Percentiles rank a stretch among this genome's conserved stretches.
These are phyloP conservation scores for Muscidifurax raptorellus DNA, from an alignment of 1,140 invertebrate genomes.

Conservation along the genomic window DNA sequence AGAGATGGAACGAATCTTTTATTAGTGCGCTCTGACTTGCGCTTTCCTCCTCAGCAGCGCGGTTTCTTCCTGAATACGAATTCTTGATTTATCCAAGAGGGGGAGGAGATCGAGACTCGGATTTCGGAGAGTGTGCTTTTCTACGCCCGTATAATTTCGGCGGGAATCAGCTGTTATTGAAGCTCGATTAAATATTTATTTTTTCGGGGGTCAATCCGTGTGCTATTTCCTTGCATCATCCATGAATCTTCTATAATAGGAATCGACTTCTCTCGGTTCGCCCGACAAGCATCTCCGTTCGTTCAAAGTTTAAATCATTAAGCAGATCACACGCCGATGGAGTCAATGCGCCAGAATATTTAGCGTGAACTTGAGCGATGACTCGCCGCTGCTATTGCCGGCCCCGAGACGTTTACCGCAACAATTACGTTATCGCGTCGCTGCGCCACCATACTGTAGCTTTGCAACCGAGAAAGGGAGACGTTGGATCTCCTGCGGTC, in stretches of 20 bases:
- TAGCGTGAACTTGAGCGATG: conserved; percentile 14
- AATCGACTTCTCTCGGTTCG: too few species aligned
- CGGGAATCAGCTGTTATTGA: neutral
- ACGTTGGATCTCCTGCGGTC: conserved; percentile 56
- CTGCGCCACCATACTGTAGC: neutral
- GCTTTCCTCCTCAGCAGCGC: neutral
- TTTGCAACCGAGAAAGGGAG: neutral
- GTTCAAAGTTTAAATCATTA: too few species aligned
- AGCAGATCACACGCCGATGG: too few species aligned
- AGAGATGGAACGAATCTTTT: conserved; percentile 30
- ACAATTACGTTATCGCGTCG: conserved; percentile 37
- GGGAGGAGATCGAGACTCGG: neutral
- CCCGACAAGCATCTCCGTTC: too few species aligned
- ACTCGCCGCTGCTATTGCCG: too few species aligned
- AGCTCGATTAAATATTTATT: neutral
- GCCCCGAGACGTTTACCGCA: conserved; percentile 2
- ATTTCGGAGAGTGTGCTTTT: neutral
- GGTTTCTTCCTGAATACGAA: conserved; percentile 21
- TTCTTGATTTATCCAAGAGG: conserved; percentile 1
- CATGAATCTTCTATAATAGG: too few species aligned
- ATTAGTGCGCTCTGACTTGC: conserved; percentile 40
- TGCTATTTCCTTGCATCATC: too few species aligned
- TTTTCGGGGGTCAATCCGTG: neutral
- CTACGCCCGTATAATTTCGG: neutral
- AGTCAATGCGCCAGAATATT: neutral